These are phyloP conservation scores for Apaloderma vittatum DNA, from an alignment of 2,113 vertebrate species.

Conservation along the genomic window DNA sequence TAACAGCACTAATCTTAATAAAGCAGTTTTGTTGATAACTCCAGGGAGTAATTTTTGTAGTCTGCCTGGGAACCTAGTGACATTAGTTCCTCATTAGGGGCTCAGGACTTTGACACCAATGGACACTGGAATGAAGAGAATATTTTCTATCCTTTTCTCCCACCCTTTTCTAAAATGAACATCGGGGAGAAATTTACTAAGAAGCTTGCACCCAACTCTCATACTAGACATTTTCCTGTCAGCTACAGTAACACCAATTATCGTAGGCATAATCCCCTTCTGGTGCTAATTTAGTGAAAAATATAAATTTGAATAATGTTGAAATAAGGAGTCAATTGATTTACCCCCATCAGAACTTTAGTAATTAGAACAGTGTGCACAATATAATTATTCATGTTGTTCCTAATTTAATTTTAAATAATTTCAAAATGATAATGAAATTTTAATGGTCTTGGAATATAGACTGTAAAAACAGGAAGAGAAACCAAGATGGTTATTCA, in stretches of 20 bases:
- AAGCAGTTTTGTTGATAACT: background rate
- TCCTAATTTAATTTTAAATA: constrained; percentile 37
- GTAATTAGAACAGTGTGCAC: background rate
- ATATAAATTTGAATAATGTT: background rate
- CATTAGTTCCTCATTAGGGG: background rate
- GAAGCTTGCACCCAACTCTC: background rate
- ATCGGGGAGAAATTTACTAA: background rate
- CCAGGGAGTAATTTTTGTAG: background rate
- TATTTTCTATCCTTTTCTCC: background rate
- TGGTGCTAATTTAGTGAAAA: background rate
- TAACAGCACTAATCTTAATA: background rate
- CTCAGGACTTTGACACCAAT: background rate
- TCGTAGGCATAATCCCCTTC: background rate
- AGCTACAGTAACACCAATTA: background rate
- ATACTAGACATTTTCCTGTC: background rate
- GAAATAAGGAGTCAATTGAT: constrained; percentile 11
- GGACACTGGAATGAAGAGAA: background rate
- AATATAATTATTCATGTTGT: background rate
- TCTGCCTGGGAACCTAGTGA: background rate
- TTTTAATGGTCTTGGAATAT: background rate
- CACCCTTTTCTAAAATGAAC: background rate
- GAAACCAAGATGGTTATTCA: background rate
- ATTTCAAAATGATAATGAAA: background rate
- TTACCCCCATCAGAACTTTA: background rate
- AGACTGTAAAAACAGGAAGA: background rate